Conservation (phyloP, 2,113 vertebrate genomes). For the Petrocephalus microphthalmus region DNA sequence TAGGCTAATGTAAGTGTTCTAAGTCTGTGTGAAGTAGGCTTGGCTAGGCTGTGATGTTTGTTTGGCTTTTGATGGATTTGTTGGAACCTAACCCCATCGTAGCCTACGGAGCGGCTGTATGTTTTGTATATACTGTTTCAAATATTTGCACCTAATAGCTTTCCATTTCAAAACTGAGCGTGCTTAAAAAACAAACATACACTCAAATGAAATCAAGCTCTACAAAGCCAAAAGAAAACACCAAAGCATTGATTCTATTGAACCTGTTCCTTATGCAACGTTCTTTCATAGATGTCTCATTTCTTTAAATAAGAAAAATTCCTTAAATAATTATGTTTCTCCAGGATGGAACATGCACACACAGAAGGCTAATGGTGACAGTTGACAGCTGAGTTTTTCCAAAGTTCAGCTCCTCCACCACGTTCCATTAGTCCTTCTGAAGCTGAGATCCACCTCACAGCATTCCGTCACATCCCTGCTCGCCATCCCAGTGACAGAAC, state of each 20-base stretch:
- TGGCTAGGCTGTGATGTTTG: too few relatives aligned
- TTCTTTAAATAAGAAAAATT: too few relatives aligned
- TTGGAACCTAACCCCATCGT: too few relatives aligned
- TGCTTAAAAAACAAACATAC: not conserved
- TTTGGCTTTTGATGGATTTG: too few relatives aligned
- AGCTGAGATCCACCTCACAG: not conserved
- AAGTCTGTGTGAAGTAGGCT: too few relatives aligned
- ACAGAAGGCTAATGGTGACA: not conserved
- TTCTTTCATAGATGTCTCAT: not conserved
- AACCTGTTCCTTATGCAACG: not conserved
- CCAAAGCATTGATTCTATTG: not conserved
- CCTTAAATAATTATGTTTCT: not conserved
- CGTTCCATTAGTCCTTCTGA: not conserved
- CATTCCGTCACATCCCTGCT: not conserved
- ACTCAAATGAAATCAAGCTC: not conserved
- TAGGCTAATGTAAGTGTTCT: too few relatives aligned
- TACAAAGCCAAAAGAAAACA: not conserved
- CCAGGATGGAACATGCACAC: not conserved
- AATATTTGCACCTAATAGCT: not conserved
- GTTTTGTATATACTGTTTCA: not conserved
- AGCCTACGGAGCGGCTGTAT: not conserved
- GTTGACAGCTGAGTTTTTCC: not conserved
- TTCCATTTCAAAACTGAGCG: not conserved
- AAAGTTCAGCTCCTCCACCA: not conserved
- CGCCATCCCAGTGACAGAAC: slow-evolving; percentile 23